These are phyloP conservation scores for Drosophila navojoa DNA, from an alignment of 1,140 invertebrate species.

Conservation along the genomic window DNA sequence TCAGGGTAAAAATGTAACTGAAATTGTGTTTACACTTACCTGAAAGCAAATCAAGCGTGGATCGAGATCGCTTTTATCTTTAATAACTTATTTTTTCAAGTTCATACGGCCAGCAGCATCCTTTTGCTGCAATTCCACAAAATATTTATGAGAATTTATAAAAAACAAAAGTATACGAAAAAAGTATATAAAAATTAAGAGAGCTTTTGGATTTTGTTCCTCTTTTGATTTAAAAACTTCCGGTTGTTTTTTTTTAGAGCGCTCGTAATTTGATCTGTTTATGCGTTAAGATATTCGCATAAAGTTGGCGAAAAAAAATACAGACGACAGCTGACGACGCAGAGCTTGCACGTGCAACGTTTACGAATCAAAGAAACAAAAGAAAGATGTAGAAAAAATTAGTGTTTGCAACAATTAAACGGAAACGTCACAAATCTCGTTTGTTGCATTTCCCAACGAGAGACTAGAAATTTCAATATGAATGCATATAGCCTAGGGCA, in stretches of 20 bases:
- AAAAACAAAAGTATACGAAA: conserved; percentile 18
- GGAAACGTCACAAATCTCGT: conserved; percentile 61
- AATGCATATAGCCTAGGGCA: conserved; percentile 59
- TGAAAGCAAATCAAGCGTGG: conserved; percentile 63
- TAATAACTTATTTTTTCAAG: conserved; percentile 22
- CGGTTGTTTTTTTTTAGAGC: conserved; percentile 41
- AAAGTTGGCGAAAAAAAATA: conserved; percentile 34
- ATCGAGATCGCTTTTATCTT: conserved; percentile 6
- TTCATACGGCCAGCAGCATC: conserved; percentile 11
- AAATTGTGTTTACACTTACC: conserved; percentile 66
- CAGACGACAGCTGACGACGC: conserved; percentile 4
- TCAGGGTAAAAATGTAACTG: conserved; percentile 69
- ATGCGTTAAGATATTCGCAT: conserved; percentile 64
- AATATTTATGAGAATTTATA: conserved; percentile 54
- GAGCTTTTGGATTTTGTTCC: conserved; percentile 40
- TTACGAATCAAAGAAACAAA: conserved; percentile 34
- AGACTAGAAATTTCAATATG: conserved; percentile 61
- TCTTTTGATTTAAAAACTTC: conserved; percentile 65
- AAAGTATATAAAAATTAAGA: conserved; percentile 28
- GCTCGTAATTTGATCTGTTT: conserved; percentile 78
- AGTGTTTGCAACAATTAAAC: conserved; percentile 54
- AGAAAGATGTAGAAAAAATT: conserved; percentile 2
- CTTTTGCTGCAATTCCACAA: conserved; percentile 40
- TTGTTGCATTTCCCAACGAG: conserved; percentile 50
- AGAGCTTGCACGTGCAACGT: conserved; percentile 33